A percentile compares a stretch with the other conserved stretches of the same genome.
phyloP scores from a whole-genome alignment of 2,797 vertebrate genomes.

The Molossus alvarezi region DNA sequence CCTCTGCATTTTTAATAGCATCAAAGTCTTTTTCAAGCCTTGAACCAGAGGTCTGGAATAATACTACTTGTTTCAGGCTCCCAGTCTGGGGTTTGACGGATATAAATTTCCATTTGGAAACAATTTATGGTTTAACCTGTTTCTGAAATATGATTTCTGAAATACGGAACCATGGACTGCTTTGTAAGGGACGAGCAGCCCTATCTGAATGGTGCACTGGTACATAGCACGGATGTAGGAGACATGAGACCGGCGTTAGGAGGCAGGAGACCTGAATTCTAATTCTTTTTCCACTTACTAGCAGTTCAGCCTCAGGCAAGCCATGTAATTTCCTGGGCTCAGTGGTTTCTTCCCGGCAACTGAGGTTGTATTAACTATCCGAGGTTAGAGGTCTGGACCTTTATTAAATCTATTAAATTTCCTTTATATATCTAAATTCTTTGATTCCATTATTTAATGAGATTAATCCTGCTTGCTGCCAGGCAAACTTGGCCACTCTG shows the following conservation, averaged over 20 bases:
- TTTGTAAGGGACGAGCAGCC: not conserved
- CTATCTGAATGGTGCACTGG: not conserved
- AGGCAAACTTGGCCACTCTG: not conserved
- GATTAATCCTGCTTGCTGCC: constrained; percentile 57
- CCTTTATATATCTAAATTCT: constrained; percentile 62
- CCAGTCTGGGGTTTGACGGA: not conserved
- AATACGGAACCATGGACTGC: not conserved
- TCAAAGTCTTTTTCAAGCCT: constrained; percentile 14
- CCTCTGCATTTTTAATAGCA: not conserved
- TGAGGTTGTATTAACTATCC: constrained; percentile 35
- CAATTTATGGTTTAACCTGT: constrained; percentile 2
- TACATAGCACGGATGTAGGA: not conserved
- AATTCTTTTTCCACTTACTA: not conserved
- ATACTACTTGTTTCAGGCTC: constrained; percentile 1
- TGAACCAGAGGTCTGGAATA: not conserved
- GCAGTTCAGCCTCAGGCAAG: constrained; percentile 18
- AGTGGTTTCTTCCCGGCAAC: constrained; percentile 50
- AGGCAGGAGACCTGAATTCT: not conserved
- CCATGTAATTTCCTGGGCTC: constrained; percentile 53
- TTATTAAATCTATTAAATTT: constrained; percentile 68
- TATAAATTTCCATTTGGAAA: not conserved
- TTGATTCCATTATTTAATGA: constrained; percentile 62
- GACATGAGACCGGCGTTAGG: not conserved
- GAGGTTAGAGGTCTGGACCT: constrained; percentile 58
- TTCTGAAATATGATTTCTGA: not conserved